A percentile compares a stretch with the other conserved stretches of the same genome.
phyloP scores from a whole-genome alignment of 2,797 vertebrate species.

The Lepus oiostolus region DNA sequence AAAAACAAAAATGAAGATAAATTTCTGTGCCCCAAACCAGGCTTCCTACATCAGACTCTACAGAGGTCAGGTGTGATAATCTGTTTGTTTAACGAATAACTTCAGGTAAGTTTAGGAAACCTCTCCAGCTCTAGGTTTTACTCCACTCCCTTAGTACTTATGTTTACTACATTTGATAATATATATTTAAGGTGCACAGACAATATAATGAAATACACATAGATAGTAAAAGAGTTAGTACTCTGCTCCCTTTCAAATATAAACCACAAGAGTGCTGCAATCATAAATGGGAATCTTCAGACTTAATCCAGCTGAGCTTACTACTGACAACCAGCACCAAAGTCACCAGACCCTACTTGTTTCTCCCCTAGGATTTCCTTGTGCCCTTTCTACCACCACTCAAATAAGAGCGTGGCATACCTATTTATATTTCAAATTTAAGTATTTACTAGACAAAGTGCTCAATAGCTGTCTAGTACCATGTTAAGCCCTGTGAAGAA shows the following conservation, averaged over 20 bases:
- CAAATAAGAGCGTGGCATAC: neutral
- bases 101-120: conserved; percentile 9
- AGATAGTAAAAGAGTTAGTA: neutral
- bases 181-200: neutral
- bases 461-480: neutral
- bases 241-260: neutral
- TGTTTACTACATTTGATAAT: neutral
- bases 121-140: neutral
- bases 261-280: neutral
- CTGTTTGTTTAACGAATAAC: neutral
- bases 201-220: neutral
- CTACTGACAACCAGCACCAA: neutral
- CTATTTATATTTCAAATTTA: neutral
- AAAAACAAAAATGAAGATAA: conserved; percentile 33
- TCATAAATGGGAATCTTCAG: neutral
- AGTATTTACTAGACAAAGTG: neutral
- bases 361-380: neutral
- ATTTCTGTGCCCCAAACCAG: neutral
- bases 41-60: neutral
- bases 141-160: neutral
- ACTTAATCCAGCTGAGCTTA: neutral
- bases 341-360: neutral
- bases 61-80: neutral
- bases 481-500: neutral
- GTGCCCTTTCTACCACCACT: neutral